Evolutionary conservation across 2,888 invertebrate genomes (phyloP), one percentile per base, ranked within the genome.

Genomic region (Sycophila texana): DNA sequence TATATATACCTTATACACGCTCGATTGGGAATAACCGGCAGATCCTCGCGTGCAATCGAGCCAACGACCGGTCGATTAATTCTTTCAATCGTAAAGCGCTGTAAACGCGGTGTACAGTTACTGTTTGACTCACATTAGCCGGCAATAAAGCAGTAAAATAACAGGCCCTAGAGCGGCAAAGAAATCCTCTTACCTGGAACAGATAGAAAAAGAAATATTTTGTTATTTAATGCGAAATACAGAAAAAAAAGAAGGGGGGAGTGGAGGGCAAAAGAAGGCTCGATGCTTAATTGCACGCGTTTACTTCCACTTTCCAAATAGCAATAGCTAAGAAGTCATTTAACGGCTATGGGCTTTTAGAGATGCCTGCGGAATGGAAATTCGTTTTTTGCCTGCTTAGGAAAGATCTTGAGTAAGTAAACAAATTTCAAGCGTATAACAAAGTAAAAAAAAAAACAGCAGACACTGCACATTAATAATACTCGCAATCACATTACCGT

Each of bases 111-210:
- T 5, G 18, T 26, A 53, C 39, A 60, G 70, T 70, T 70, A 76
- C 70, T 14, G 53, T 63, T 77, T 39, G 49, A 57, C 74, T 77
- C 66, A 60, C 66, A 73, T 77, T 66, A 60, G 47, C 47, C n/a
- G 12, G 72, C 47, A 18, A 30, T 58, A 58, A 63, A 77, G 53
- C 63, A 63, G 63, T 63, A 53, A 65, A 74, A 78, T 78, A 74
- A 51, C 55, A 77, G 66, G 20, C 70, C 30, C 20, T 20, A 4
- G 57, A 57, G 4, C 55, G n/a, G 30, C n/a, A 65, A 70, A 53
- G 63, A 79, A 71, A 66, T 51, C 55, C 49, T 73, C 61, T 73
- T 74, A 78, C 74, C 68, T 74, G 20, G 74, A 74, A 74, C 74
- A 74, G 68, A 74, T 68, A 22, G 30, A 14, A 65, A 67, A 30